A percentile compares a stretch with the other conserved stretches of the same genome.
Conservation (phyloP, 2,888 invertebrate genomes). For the Crioceris asparagi region DNA sequence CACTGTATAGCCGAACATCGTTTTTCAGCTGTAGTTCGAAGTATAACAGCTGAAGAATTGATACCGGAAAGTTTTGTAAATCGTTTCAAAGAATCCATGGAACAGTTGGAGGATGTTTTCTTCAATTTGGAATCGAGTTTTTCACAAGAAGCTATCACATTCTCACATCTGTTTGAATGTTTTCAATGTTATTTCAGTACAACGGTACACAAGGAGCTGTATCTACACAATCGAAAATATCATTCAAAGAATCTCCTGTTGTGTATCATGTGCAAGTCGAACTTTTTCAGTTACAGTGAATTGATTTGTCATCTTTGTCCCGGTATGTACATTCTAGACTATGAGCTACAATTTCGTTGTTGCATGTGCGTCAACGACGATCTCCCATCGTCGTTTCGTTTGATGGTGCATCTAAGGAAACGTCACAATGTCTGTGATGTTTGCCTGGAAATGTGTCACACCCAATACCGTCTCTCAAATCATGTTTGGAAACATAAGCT, state of each 20-base stretch:
- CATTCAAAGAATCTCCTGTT: constrained; percentile 72
- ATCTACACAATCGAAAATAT: constrained; percentile 76
- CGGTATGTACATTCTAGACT: constrained; percentile 54
- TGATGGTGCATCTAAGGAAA: constrained; percentile 81
- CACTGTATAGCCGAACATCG: constrained; percentile 73
- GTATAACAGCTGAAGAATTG: constrained; percentile 64
- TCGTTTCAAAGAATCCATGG: constrained; percentile 51
- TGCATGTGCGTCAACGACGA: constrained; percentile 68
- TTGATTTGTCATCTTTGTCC: constrained; percentile 79
- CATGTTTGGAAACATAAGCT: constrained; percentile 88
- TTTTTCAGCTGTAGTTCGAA: constrained; percentile 67
- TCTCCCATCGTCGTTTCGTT: constrained; percentile 74
- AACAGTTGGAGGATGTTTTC: constrained; percentile 51
- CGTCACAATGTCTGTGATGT: constrained; percentile 80
- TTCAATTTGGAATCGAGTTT: constrained; percentile 64
- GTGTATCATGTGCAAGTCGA: constrained; percentile 80
- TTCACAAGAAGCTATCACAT: constrained; percentile 45
- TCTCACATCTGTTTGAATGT: constrained; percentile 69
- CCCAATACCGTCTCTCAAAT: constrained; percentile 69
- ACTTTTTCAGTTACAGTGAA: constrained; percentile 81
- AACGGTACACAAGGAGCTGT: constrained; percentile 70
- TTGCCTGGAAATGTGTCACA: constrained; percentile 70
- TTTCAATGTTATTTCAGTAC: constrained; percentile 76
- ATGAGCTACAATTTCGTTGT: constrained; percentile 66
- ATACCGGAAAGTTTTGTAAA: constrained; percentile 59